phyloP scores from a whole-genome alignment of 2,113 vertebrate species.

The Columba janthina region DNA sequence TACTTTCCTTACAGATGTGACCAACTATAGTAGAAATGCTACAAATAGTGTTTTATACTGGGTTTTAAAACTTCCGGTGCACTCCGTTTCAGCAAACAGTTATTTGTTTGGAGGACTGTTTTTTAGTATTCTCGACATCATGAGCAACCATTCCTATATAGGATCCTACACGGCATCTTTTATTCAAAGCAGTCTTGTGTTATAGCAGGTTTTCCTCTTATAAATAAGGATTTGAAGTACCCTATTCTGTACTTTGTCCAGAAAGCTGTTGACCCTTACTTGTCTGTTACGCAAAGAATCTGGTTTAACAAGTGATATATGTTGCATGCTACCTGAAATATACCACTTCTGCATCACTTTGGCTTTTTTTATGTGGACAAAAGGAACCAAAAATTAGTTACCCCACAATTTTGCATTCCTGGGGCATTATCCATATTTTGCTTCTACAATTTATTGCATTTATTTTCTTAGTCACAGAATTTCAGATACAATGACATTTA shows the following conservation, averaged over 20 bases:
- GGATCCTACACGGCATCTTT: neutral
- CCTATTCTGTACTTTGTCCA: neutral
- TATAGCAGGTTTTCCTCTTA: neutral
- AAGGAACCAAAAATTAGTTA: neutral
- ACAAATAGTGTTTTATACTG: neutral
- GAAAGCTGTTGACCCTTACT: neutral
- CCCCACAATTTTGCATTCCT: neutral
- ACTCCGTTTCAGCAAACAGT: neutral
- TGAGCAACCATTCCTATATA: neutral
- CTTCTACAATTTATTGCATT: neutral
- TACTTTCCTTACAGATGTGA: neutral
- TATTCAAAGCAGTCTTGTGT: neutral
- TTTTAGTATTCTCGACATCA: neutral
- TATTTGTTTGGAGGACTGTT: neutral
- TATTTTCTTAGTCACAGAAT: neutral
- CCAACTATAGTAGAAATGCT: neutral
- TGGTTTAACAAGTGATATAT: neutral
- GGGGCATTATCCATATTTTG: neutral
- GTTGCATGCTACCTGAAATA: neutral
- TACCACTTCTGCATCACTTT: neutral
- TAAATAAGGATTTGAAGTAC: neutral
- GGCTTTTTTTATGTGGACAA: neutral
- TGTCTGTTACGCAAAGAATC: neutral
- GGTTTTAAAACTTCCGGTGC: neutral
- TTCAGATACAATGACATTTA: neutral